Base-by-base conservation (phyloP, 2,113 vertebrate species). In the Engystomops pustulosus region DNA sequence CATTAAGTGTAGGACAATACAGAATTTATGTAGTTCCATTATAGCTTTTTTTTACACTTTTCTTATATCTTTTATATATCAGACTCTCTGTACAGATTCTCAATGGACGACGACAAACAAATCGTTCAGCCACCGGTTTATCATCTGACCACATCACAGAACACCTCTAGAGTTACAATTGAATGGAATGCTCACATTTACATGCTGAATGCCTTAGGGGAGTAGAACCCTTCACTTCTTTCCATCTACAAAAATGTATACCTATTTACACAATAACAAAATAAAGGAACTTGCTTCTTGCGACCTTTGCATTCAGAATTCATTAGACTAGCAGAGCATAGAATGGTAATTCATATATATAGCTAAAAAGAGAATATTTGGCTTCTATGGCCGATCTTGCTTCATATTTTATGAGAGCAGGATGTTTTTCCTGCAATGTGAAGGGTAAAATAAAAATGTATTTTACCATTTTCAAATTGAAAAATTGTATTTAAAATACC, bases 201-300 rank as follows among this genome's bases (percentile, higher is more conserved):
- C 97, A 99, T 99, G 97, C 97, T 95, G 89, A 95, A 94, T 93
- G 88, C 90, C 89, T 89, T 92, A 95, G 94, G 93, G 95, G 90
- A 92, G 91, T 89, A 55, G 23, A 91, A 91, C 92, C 94, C 80
- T 87, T 91, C 83, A 88, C 94, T 94, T 92, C 85, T 89, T 93
- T 90, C 90, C 87, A 94, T 95, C 97, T 95, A 95, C 94, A 94
- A 92, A 81, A 80, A 85, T 70, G 75, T 79, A 93, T 91, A 93
- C 88, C 89, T 96, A 98, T 98, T 93, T 98, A 98, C 96, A 99
- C 88, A 89, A 87, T 93, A 94, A 92, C 87, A 90, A 95, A 92
- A 93, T 95, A 96, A 93, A 87, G 91, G 93, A 93, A 94, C 81
- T 51, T 55, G 88, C 90, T 96, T 94, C 90, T 91, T 93, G 55